phyloP scores from a whole-genome alignment of 2,797 vertebrate genomes.

The Schizopygopsis malacanthus region DNA sequence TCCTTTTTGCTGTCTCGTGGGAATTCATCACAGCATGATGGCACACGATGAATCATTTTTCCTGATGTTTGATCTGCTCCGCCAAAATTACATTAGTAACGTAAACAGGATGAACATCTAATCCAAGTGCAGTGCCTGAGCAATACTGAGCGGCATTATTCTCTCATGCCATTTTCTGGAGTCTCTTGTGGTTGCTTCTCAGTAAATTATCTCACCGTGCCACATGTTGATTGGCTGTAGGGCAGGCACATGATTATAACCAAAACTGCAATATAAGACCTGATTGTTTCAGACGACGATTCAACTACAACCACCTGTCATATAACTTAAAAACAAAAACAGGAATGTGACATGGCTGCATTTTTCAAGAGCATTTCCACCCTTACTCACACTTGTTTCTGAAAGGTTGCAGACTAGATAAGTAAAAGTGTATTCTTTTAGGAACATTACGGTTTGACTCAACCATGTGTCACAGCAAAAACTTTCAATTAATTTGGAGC shows the following conservation, averaged over 20 bases:
- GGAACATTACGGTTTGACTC: slow-evolving; percentile 17
- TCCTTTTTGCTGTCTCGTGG: background rate
- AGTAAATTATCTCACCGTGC: background rate
- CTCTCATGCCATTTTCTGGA: slow-evolving; percentile 10
- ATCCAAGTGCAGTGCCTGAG: background rate
- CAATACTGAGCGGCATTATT: slow-evolving; percentile 1
- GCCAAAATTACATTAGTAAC: slow-evolving; percentile 24
- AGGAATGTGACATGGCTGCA: slow-evolving; percentile 38
- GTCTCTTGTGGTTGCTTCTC: background rate
- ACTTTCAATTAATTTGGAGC: background rate
- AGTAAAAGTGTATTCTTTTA: slow-evolving; percentile 7
- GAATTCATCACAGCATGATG: background rate
- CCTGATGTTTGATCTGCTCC: slow-evolving; percentile 22
- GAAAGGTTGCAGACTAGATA: background rate
- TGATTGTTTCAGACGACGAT: slow-evolving; percentile 38
- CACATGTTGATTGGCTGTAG: slow-evolving; percentile 39
- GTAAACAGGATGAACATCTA: slow-evolving; percentile 9
- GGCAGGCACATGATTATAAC: slow-evolving; percentile 25
- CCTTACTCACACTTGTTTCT: background rate
- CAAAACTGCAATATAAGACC: slow-evolving; percentile 28
- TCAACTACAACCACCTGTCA: slow-evolving; percentile 21
- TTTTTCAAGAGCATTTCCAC: slow-evolving; percentile 30
- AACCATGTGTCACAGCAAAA: background rate
- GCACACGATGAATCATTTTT: background rate
- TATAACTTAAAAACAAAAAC: slow-evolving; percentile 26